phyloP scores from a whole-genome alignment of 2,113 vertebrate genomes.

The Oostethus manadensis region DNA sequence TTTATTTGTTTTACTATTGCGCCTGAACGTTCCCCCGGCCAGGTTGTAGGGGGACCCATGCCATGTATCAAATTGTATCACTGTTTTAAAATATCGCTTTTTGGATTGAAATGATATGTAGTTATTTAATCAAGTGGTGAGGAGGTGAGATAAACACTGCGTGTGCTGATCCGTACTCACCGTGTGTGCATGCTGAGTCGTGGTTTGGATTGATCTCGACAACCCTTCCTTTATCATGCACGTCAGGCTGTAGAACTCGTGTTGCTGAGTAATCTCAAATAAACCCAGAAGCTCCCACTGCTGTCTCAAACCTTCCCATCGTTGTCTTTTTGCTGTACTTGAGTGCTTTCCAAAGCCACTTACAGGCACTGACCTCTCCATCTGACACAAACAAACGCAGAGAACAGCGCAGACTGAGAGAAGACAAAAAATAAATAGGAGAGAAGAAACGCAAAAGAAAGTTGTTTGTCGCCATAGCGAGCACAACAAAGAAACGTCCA shows the following conservation, averaged over 20 bases:
- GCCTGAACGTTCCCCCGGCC: too few relatives aligned
- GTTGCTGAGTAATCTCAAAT: slow-evolving; percentile 80
- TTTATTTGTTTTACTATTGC: too few relatives aligned
- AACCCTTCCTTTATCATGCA: slow-evolving; percentile 85
- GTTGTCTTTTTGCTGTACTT: slow-evolving; percentile 31
- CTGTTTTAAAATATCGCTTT: too few relatives aligned
- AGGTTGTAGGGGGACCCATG: too few relatives aligned
- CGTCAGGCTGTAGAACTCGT: slow-evolving; percentile 76
- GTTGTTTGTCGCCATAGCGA: slow-evolving; percentile 38
- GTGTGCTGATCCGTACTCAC: slow-evolving; percentile 63
- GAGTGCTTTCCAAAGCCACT: slow-evolving; percentile 7
- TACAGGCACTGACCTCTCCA: slow-evolving; percentile 33
- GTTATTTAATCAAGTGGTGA: too few relatives aligned
- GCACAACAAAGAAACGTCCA: slow-evolving; percentile 31
- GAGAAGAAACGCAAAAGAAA: slow-evolving; percentile 25
- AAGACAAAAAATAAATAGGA: slow-evolving; percentile 17
- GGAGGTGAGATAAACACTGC: too few relatives aligned
- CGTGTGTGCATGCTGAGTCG: slow-evolving; percentile 53
- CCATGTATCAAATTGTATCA: too few relatives aligned
- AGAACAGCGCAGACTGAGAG: slow-evolving; percentile 9
- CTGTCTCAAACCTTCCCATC: slow-evolving; percentile 73
- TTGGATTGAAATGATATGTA: too few relatives aligned
- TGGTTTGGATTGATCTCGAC: slow-evolving; percentile 71
- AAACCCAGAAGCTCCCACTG: slow-evolving; percentile 81
- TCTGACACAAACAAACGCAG: slow-evolving; percentile 27